Conservation (phyloP, 2,113 vertebrate species). For the Silurus asotus region DNA sequence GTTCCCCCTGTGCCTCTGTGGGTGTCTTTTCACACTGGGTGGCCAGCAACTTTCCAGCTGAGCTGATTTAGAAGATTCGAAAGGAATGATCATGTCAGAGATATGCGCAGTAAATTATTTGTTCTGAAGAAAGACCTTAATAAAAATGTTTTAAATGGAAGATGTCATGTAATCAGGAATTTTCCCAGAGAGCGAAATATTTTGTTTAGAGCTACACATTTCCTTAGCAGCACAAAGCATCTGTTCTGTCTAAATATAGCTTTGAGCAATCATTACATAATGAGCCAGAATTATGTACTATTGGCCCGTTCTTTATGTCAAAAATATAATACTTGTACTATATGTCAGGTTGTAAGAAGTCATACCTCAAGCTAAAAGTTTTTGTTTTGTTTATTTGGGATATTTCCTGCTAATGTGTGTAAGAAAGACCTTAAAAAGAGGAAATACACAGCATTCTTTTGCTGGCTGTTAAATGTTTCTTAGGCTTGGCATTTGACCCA, state of each 20-base stretch:
- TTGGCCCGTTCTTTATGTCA: not conserved
- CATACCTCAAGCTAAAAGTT: not conserved
- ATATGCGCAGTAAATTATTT: not conserved
- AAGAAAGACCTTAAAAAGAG: constrained; percentile 7
- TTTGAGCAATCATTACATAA: not conserved
- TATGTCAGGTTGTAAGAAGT: not conserved
- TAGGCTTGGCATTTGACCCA: constrained; percentile 71
- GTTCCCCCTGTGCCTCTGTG: constrained; percentile 43
- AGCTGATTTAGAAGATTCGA: constrained; percentile 41
- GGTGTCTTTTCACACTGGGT: constrained; percentile 54
- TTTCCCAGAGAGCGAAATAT: not conserved
- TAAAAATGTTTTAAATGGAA: constrained; percentile 7
- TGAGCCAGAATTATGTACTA: not conserved
- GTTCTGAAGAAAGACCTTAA: constrained; percentile 12
- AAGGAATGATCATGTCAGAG: not conserved
- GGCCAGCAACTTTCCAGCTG: constrained; percentile 46
- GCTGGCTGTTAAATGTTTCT: constrained; percentile 60
- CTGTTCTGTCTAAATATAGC: not conserved
- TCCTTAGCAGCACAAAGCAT: not conserved
- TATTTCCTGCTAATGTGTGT: not conserved
- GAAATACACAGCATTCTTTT: constrained; percentile 47
- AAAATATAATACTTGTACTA: not conserved
- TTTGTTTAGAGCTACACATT: not conserved
- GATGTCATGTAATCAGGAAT: not conserved
- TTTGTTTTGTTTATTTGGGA: not conserved